These are phyloP conservation scores for Shinisaurus crocodilurus DNA, from an alignment of 2,113 vertebrate species.

Conservation along the genomic window DNA sequence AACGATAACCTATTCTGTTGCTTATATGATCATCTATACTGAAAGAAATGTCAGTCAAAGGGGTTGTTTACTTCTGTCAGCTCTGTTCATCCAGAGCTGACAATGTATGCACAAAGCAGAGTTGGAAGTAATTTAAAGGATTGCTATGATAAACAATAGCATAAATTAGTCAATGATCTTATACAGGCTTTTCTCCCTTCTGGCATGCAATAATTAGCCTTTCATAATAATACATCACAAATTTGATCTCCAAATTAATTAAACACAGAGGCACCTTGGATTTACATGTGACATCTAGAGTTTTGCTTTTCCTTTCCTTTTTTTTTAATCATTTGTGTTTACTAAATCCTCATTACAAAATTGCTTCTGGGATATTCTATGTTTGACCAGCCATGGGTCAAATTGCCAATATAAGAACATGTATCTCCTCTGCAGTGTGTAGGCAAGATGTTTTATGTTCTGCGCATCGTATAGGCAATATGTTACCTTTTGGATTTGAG, in stretches of 20 bases:
- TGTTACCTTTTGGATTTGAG: not conserved
- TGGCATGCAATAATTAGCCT: not conserved
- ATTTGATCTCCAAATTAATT: not conserved
- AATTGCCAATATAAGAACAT: not conserved
- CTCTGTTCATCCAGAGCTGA: not conserved
- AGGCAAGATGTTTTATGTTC: not conserved
- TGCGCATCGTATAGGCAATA: not conserved
- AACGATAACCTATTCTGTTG: not conserved
- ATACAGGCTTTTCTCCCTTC: not conserved
- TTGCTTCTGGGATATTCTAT: not conserved
- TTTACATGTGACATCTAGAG: not conserved
- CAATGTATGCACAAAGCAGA: not conserved
- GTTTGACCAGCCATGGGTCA: not conserved
- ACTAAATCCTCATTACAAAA: not conserved
- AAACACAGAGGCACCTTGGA: not conserved
- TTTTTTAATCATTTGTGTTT: not conserved
- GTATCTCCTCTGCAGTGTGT: not conserved
- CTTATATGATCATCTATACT: not conserved
- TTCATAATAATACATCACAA: not conserved
- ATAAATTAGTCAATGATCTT: not conserved
- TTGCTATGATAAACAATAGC: not conserved
- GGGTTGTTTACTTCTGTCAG: not conserved
- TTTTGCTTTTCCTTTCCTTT: not conserved
- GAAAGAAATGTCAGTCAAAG: not conserved
- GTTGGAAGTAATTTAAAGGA: conserved; percentile 1